Conservation (phyloP, 2,113 vertebrate species). For the Etheostoma spectabile region DNA sequence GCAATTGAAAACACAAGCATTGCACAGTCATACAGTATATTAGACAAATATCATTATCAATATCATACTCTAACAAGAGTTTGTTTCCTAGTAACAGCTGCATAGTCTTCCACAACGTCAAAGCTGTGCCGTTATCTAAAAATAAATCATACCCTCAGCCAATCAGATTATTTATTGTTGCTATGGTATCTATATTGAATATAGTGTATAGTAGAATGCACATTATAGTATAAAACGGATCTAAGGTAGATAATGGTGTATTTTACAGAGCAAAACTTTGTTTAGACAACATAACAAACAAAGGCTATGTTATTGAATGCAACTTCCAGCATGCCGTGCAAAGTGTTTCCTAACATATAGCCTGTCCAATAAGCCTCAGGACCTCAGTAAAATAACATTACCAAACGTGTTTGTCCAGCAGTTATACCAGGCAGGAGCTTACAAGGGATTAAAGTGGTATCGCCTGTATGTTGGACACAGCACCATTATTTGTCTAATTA, state of each 20-base stretch:
- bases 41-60: neutral
- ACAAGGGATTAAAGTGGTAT: slow-evolving; percentile 27
- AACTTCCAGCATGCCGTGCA: neutral
- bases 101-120: neutral
- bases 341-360: neutral
- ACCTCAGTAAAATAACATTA: neutral
- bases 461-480: neutral
- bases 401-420: slow-evolving; percentile 12
- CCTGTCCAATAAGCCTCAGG: neutral
- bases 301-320: neutral
- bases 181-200: neutral
- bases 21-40: neutral
- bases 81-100: slow-evolving; percentile 42
- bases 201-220: neutral
- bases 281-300: neutral
- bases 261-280: neutral
- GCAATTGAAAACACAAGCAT: neutral
- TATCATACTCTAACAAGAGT: neutral
- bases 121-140: slow-evolving; percentile 14
- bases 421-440: neutral
- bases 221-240: neutral
- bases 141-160: neutral
- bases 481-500: slow-evolving; percentile 31
- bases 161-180: slow-evolving; percentile 21
- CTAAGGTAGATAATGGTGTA: neutral